phyloP scores from a whole-genome alignment of 2,888 invertebrate genomes.

The Thera obeliscata region DNA sequence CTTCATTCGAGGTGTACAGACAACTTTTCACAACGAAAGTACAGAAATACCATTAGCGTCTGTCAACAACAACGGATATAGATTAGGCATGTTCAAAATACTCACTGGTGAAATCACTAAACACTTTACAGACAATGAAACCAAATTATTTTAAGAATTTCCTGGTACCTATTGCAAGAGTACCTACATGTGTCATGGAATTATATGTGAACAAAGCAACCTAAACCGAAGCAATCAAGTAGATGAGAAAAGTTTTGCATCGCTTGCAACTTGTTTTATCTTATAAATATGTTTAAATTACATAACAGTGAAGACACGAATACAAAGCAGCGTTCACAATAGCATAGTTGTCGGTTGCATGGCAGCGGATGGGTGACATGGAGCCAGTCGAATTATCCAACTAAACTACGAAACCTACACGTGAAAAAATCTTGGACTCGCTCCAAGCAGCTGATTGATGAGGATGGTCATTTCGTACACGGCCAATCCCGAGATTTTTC shows the following conservation, averaged over 20 bases:
- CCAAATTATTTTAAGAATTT: slow-evolving; percentile 11
- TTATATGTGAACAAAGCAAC: slow-evolving; percentile 7
- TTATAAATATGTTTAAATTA: slow-evolving; percentile 34
- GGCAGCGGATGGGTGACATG: slow-evolving; percentile 58
- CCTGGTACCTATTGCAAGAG: not conserved
- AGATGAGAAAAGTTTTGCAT: slow-evolving; percentile 32
- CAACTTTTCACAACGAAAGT: slow-evolving; percentile 71
- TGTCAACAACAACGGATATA: slow-evolving; percentile 69
- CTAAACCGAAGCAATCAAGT: slow-evolving; percentile 23
- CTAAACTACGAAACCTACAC: slow-evolving; percentile 82
- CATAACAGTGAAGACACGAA: slow-evolving; percentile 31
- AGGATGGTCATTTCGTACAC: slow-evolving; percentile 85
- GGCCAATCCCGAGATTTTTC: slow-evolving; percentile 83
- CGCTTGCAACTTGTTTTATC: slow-evolving; percentile 32
- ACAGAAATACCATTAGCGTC: slow-evolving; percentile 75
- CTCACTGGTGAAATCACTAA: slow-evolving; percentile 39
- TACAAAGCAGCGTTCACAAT: slow-evolving; percentile 42
- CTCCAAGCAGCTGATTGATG: slow-evolving; percentile 84
- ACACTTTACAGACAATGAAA: slow-evolving; percentile 13
- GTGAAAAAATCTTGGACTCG: slow-evolving; percentile 82
- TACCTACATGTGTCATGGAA: not conserved
- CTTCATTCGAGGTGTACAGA: slow-evolving; percentile 69
- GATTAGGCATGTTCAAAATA: slow-evolving; percentile 55
- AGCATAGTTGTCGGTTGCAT: slow-evolving; percentile 46
- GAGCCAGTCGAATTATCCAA: slow-evolving; percentile 74